Evolutionary conservation across 2,113 vertebrate genomes (phyloP), one percentile per base, ranked within the genome.

Genomic region (Chaetorhynchus papuensis): DNA sequence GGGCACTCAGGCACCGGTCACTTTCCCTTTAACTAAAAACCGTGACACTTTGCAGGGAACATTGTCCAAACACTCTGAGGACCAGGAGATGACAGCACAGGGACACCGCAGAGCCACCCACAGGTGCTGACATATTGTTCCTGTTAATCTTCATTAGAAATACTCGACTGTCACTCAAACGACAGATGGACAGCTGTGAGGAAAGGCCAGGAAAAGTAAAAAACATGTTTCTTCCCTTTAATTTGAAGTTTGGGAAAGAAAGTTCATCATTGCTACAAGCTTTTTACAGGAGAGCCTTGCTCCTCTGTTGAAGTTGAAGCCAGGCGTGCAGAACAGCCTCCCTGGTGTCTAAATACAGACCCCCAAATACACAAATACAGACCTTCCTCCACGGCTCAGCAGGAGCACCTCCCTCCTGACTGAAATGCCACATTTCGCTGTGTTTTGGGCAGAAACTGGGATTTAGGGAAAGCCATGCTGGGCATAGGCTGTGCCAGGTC

Each of bases 401-500:
- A 7, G 54, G 13, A 64, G 28, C 47, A 7, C 17, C 70, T 49
- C 52, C 7, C 19, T 61, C 82, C 74, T 1, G 0, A 15, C 18
- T 9, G 35, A 9, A 14, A 10, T 0, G 15, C 4, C 9, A 7
- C 19, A 2, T 11, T 22, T 14, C 79, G 16, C 49, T 6, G 3
- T 0, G 18, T 21, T 39, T n/a, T 24, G 22, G 33, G n/a, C 33
- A 63, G 30, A n/a, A 44, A 14, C 0, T 5, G 41, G 4, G 61
- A 30, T 11, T 53, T 26, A 56, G 61, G 65, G 66, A 80, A 59
- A 22, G 42, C 24, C 1, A 1, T 0, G 23, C 20, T 2, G 4
- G 3, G 2, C 44, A 52, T 0, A 2, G 42, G 57, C 47, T 50
- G 49, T 42, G 49, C 19, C 5, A 8, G 49, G 13, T 33, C 47